These are phyloP conservation scores for Darevskia nairensis DNA, from an alignment of 2,797 vertebrate species.

Conservation along the genomic window DNA sequence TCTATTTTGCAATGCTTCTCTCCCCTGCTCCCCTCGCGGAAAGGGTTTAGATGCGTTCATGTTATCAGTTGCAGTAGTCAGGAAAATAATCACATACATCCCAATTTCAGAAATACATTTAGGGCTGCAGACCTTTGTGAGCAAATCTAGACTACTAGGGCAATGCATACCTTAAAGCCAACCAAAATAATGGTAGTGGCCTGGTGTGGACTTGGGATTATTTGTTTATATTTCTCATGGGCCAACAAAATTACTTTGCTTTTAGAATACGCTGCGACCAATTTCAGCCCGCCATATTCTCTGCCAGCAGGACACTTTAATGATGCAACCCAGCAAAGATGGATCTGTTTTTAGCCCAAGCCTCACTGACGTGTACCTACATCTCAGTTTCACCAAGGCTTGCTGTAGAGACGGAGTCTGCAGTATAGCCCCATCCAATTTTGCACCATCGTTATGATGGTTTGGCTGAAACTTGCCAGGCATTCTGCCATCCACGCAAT, in stretches of 20 bases:
- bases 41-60: accelerated
- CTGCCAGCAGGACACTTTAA: background rate
- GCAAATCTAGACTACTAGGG: background rate
- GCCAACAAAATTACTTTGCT: background rate
- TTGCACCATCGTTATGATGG: background rate
- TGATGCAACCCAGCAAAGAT: background rate
- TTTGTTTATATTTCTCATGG: background rate
- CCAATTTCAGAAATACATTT: background rate
- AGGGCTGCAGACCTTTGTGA: background rate
- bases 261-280: background rate
- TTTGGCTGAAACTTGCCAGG: background rate
- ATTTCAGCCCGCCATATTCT: background rate
- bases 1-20: slow-evolving; percentile 20
- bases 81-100: slow-evolving; percentile 21
- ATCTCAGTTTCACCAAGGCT: background rate
- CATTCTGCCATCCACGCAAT: background rate
- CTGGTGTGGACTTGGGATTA: background rate
- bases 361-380: background rate
- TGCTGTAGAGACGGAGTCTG: background rate
- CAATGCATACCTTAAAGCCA: background rate
- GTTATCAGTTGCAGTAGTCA: background rate
- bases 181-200: background rate
- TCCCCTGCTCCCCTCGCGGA: background rate
- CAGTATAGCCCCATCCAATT: background rate
- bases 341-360: background rate